phyloP scores from a whole-genome alignment of 2,797 vertebrate species.

The Gallinago solitaria region DNA sequence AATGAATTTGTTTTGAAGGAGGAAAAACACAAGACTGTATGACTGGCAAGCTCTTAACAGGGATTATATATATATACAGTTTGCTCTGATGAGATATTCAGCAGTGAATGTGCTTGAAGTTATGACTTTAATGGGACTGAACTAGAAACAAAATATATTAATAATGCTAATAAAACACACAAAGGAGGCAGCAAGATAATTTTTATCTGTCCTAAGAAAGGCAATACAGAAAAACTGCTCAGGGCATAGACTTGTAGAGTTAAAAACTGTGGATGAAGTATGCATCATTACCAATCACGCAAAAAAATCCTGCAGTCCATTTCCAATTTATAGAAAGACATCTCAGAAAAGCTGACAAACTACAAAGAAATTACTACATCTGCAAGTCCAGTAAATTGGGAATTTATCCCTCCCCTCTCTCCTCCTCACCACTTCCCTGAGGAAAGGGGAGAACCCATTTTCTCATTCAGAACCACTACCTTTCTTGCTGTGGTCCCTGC shows the following conservation, averaged over 20 bases:
- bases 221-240: background rate
- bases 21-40: background rate
- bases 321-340: slow-evolving; percentile 11
- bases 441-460: background rate
- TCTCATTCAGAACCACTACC: background rate
- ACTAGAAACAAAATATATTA: slow-evolving; percentile 11
- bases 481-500: background rate
- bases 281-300: background rate
- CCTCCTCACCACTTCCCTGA: background rate
- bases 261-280: slow-evolving; percentile 8
- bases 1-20: background rate
- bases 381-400: background rate
- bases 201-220: slow-evolving; percentile 1
- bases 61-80: background rate
- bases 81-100: background rate
- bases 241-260: background rate
- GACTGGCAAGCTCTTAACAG: background rate
- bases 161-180: slow-evolving; percentile 10
- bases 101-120: background rate
- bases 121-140: background rate
- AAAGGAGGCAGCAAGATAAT: background rate
- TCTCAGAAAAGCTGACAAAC: background rate
- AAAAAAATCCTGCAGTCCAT: background rate
- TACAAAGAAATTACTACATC: background rate
- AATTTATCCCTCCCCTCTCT: background rate